These are phyloP conservation scores for Apodemia hepburni DNA, from an alignment of 2,888 invertebrate genomes.

Conservation along the genomic window DNA sequence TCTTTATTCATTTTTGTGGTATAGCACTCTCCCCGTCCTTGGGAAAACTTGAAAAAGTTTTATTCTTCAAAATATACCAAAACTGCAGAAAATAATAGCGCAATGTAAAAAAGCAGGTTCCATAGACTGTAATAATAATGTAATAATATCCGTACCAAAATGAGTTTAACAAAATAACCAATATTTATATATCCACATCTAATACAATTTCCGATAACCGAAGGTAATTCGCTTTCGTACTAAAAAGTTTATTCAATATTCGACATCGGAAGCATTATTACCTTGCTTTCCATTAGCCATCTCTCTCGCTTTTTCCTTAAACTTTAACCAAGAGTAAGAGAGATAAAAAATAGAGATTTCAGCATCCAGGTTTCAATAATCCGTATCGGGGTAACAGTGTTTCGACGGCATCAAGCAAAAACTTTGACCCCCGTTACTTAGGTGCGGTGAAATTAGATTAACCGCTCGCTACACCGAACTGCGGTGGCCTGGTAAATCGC, in stretches of 20 bases:
- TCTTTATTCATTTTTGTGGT: too few species aligned
- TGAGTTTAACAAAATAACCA: not conserved
- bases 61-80: too few species aligned
- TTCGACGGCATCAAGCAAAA: slow-evolving; percentile 27
- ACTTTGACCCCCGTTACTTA: slow-evolving; percentile 29
- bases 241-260: slow-evolving; percentile 14
- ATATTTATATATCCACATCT: not conserved
- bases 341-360: slow-evolving; percentile 17
- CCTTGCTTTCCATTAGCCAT: not conserved
- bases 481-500: slow-evolving; percentile 9
- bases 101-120: too few species aligned
- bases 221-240: slow-evolving; percentile 1
- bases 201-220: slow-evolving; percentile 1
- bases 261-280: slow-evolving; percentile 11
- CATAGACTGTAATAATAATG: too few species aligned
- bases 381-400: slow-evolving; percentile 24
- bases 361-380: slow-evolving; percentile 20
- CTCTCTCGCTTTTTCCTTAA: not conserved
- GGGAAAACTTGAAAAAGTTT: too few species aligned
- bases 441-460: slow-evolving; percentile 32
- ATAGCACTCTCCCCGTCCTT: too few species aligned
- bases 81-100: too few species aligned
- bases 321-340: not conserved
- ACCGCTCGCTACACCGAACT: slow-evolving; percentile 21
- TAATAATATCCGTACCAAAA: too few species aligned